A percentile compares a stretch with the other conserved stretches of the same genome.
Conservation (phyloP, 2,888 invertebrate genomes). For the Eledone cirrhosa region DNA sequence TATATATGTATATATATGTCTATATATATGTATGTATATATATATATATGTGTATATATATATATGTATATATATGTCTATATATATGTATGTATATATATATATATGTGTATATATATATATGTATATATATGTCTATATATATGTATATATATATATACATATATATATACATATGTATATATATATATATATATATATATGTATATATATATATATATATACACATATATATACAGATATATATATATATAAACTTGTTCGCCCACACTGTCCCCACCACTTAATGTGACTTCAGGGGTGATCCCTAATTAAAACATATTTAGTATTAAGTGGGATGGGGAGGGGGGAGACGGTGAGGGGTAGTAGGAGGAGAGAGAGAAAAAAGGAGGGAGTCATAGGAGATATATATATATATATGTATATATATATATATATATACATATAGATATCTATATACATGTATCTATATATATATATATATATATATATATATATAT, state of each 20-base stretch:
- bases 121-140: not conserved
- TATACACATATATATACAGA: not conserved
- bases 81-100: not conserved
- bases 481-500: not conserved
- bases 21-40: conserved; percentile 1
- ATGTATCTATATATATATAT: not conserved
- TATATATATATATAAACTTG: not conserved
- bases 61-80: not conserved
- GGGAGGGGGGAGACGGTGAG: no score
- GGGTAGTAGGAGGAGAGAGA: no score
- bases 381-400: no score
- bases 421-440: not conserved
- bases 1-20: not conserved
- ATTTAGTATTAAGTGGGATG: no score
- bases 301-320: no score
- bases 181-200: not conserved
- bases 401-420: not conserved
- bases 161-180: not conserved
- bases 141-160: conserved; percentile 10
- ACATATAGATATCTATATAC: not conserved
- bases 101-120: not conserved
- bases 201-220: not conserved
- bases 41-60: not conserved
- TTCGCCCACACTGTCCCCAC: no score
- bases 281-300: no score